Evolutionary conservation across 2,888 invertebrate genomes (phyloP).

Genomic region (Sicus ferrugineus): DNA sequence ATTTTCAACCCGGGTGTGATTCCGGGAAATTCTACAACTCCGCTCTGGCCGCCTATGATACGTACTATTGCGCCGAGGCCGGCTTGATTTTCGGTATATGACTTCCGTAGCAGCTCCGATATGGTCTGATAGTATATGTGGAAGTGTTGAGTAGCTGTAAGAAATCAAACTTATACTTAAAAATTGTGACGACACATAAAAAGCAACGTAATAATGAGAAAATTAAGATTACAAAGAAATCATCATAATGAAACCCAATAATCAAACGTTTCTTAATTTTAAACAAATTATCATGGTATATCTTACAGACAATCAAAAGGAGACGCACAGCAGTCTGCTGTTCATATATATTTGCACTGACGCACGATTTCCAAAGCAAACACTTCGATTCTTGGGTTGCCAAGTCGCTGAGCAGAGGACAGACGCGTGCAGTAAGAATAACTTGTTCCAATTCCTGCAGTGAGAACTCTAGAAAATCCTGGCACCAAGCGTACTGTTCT

Average conservation of each 20-base stretch:
- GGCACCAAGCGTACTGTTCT: constrained; percentile 61
- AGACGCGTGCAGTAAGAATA: constrained; percentile 65
- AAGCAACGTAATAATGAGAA: too few species aligned
- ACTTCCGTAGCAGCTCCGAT: constrained; percentile 58
- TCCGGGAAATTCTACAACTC: constrained; percentile 58
- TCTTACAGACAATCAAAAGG: constrained; percentile 67
- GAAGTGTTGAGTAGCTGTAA: constrained; percentile 59
- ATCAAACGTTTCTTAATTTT: neutral
- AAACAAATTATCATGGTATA: neutral
- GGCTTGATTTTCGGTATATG: constrained; percentile 51
- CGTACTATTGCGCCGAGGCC: constrained; percentile 61
- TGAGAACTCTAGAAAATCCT: constrained; percentile 68
- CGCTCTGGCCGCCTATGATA: constrained; percentile 58
- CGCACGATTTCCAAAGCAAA: constrained; percentile 65
- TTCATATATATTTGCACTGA: constrained; percentile 67
- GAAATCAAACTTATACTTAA: neutral
- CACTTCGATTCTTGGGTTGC: constrained; percentile 69
- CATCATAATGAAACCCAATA: neutral
- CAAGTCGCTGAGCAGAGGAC: constrained; percentile 68
- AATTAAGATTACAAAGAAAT: neutral
- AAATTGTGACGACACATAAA: too few species aligned
- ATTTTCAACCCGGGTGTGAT: constrained; percentile 61
- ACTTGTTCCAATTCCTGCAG: constrained; percentile 71
- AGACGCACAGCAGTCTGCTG: constrained; percentile 71
- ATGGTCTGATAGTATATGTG: constrained; percentile 64